Percentiles rank a stretch among this genome's conserved stretches.
These are phyloP conservation scores for Sarcophaga subvicina DNA, from an alignment of 2,888 invertebrate genomes.

Conservation along the genomic window DNA sequence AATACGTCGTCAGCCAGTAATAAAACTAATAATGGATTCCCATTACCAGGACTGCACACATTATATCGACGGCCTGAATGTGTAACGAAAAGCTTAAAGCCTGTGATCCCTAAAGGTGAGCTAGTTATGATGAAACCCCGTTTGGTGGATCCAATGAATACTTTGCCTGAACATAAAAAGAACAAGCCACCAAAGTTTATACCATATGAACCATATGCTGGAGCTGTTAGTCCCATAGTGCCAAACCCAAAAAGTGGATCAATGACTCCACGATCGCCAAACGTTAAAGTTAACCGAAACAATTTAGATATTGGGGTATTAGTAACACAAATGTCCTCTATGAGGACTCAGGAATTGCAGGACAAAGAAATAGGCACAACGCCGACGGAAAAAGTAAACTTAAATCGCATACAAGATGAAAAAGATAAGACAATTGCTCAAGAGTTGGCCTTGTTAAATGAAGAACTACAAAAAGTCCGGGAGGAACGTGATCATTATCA, in stretches of 20 bases:
- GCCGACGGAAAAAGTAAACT: constrained; percentile 77
- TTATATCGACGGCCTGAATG: constrained; percentile 76
- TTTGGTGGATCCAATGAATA: constrained; percentile 79
- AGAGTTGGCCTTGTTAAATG: constrained; percentile 71
- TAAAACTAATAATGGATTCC: constrained; percentile 67
- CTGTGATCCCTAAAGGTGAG: constrained; percentile 83
- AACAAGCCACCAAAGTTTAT: constrained; percentile 90
- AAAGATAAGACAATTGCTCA: constrained; percentile 17
- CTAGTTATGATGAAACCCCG: constrained; percentile 86
- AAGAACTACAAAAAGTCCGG: constrained; percentile 82
- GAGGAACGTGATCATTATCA: constrained; percentile 88
- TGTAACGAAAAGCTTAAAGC: constrained; percentile 79
- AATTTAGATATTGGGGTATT: constrained; percentile 87
- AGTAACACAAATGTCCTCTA: constrained; percentile 87
- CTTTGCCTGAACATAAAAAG: constrained; percentile 77
- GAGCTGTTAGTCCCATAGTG: constrained; percentile 90
- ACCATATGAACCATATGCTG: constrained; percentile 94
- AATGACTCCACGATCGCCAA: constrained; percentile 66
- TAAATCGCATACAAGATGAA: constrained; percentile 70
- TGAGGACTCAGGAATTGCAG: constrained; percentile 86
- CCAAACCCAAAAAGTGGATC: constrained; percentile 78
- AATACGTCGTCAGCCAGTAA: constrained; percentile 38
- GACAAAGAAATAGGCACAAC: constrained; percentile 80
- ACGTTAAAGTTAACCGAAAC: constrained; percentile 80
- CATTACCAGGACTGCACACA: constrained; percentile 76